phyloP scores from a whole-genome alignment of 2,797 vertebrate species.

The Coilia nasus region DNA sequence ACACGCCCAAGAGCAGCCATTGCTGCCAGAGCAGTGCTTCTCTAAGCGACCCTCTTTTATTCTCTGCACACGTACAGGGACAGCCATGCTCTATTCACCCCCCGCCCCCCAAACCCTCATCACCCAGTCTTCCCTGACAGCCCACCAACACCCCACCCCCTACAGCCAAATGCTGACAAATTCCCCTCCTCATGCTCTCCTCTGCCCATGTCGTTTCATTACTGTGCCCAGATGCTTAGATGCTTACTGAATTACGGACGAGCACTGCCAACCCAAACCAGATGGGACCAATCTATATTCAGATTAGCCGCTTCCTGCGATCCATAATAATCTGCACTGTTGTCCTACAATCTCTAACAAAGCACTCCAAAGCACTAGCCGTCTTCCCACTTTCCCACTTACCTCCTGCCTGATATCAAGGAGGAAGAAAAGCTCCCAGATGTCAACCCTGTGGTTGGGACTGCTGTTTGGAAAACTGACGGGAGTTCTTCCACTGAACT shows the following conservation, averaged over 20 bases:
- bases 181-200: conserved; percentile 63
- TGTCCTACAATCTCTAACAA: conserved; percentile 68
- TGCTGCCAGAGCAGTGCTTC: neutral
- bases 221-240: conserved; percentile 79
- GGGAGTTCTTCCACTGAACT: neutral
- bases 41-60: conserved; percentile 38
- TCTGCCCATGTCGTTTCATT: conserved; percentile 77
- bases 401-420: neutral
- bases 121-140: conserved; percentile 57
- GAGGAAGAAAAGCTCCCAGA: neutral
- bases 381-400: neutral
- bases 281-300: conserved; percentile 85
- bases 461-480: neutral
- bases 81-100: conserved; percentile 12
- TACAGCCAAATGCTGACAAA: conserved; percentile 61
- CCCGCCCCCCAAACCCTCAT: conserved; percentile 4
- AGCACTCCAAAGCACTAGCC: conserved; percentile 34
- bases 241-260: conserved; percentile 79
- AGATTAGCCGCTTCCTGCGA: conserved; percentile 81
- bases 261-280: conserved; percentile 77
- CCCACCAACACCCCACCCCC: conserved; percentile 48
- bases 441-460: neutral
- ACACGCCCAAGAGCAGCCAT: neutral
- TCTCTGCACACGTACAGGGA: neutral
- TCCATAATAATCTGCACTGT: conserved; percentile 75